Percentiles rank a stretch among this genome's conserved stretches.
Evolutionary conservation across 2,888 invertebrate genomes (phyloP).

Genomic region (Pammene aurita): DNA sequence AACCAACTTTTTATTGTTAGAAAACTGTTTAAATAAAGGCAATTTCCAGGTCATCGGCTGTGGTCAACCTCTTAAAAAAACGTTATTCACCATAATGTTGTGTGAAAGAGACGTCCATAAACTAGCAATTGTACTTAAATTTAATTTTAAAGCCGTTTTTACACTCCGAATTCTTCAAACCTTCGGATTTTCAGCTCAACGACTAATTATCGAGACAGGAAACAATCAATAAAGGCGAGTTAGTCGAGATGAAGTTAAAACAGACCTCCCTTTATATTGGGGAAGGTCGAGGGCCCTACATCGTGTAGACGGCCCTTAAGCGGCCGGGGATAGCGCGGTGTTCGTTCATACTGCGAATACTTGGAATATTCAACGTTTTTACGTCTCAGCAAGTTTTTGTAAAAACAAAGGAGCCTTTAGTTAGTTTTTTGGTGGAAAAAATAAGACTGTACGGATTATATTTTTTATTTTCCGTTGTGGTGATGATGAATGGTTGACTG

Average conservation of each 20-base stretch:
- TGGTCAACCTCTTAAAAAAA: too few species aligned
- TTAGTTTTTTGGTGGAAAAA: too few species aligned
- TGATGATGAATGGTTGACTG: too few species aligned
- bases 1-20: too few species aligned
- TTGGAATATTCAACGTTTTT: neutral
- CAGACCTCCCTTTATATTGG: slow-evolving; percentile 76
- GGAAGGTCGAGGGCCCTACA: slow-evolving; percentile 79
- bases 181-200: slow-evolving; percentile 31
- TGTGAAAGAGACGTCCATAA: too few species aligned
- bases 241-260: slow-evolving; percentile 75
- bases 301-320: slow-evolving; percentile 64
- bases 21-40: too few species aligned
- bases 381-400: too few species aligned
- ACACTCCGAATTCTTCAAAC: neutral
- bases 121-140: neutral
- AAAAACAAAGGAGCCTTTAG: too few species aligned
- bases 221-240: slow-evolving; percentile 65
- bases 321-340: slow-evolving; percentile 58
- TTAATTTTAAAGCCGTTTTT: slow-evolving; percentile 1
- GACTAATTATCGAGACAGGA: slow-evolving; percentile 46
- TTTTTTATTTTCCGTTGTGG: too few species aligned
- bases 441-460: too few species aligned
- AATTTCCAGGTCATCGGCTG: too few species aligned
- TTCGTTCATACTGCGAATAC: slow-evolving; percentile 56
- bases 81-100: too few species aligned